Evolutionary conservation across 2,797 vertebrate species (phyloP).

Genomic region (Sebastes minor): DNA sequence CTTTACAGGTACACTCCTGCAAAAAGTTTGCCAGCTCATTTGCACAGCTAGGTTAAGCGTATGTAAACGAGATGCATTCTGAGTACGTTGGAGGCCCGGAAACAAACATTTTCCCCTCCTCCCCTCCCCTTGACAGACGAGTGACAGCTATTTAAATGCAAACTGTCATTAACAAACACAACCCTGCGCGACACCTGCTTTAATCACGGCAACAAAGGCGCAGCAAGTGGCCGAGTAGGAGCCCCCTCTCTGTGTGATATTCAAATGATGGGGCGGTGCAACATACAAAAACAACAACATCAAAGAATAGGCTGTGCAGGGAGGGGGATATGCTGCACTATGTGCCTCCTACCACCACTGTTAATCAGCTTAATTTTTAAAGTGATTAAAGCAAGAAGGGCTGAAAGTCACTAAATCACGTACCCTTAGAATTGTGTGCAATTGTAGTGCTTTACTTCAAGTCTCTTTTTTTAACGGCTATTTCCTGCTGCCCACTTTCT

Average conservation of each 20-base stretch:
- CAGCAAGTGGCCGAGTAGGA: slow-evolving; percentile 78
- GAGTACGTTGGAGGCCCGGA: slow-evolving; percentile 75
- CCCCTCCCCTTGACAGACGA: slow-evolving; percentile 71
- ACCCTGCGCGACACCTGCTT: slow-evolving; percentile 84
- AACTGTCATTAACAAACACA: slow-evolving; percentile 85
- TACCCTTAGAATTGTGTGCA: slow-evolving; percentile 41
- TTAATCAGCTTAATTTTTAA: slow-evolving; percentile 81
- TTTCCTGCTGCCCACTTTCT: neutral
- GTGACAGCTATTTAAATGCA: slow-evolving; percentile 85
- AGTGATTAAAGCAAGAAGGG: slow-evolving; percentile 71
- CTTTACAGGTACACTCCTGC: slow-evolving; percentile 56
- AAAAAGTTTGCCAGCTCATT: slow-evolving; percentile 78
- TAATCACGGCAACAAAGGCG: slow-evolving; percentile 84
- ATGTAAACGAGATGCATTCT: slow-evolving; percentile 83
- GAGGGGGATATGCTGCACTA: slow-evolving; percentile 46
- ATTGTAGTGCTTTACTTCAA: slow-evolving; percentile 8
- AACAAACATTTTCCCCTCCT: slow-evolving; percentile 78
- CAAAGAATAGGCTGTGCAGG: slow-evolving; percentile 83
- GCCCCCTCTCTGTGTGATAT: slow-evolving; percentile 87
- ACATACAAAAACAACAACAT: slow-evolving; percentile 87
- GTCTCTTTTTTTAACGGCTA: neutral
- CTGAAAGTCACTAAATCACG: slow-evolving; percentile 61
- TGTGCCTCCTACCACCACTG: slow-evolving; percentile 66
- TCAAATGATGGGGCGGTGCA: slow-evolving; percentile 88
- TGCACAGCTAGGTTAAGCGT: slow-evolving; percentile 85